Base-by-base conservation (phyloP, 2,888 invertebrate species). In the Himalopsyche anomala region DNA sequence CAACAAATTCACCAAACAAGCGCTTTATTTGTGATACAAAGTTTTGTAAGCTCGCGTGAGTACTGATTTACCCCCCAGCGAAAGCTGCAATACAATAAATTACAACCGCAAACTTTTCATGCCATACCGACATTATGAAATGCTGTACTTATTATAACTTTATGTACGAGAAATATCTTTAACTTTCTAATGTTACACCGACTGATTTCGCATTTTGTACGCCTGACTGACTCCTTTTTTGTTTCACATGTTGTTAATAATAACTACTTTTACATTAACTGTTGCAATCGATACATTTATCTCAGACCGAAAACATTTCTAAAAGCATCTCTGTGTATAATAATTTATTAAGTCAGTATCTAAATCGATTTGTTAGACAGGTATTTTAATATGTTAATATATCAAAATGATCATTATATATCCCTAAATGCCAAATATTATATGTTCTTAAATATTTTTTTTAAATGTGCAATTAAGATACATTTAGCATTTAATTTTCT, bases 161-260 rank as follows among this genome's bases (percentile, higher is more conserved):
- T 62, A 62, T 62, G 19, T 62, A n/a, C 15, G 51, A 28, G 62
- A 19, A 62, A 62, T 62, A 19, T 62, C 62, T 62, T 62, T 62
- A 62, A 62, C 62, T 62, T 62, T 62, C 19, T 28, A 62, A 62
- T 62, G 62, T 62, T 62, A 19, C 62, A 62, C 62, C 19, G 62
- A 19, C 62, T 62, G 62, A 62, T 62, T 62, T 62, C 28, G 19
- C 62, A 12, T 19, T 19, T 62, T 62, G n/a, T 62, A 62, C 62
- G 62, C 19, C n/a, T 62, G 19, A 62, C 62, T 62, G 62, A 19
- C 19, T 62, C 19, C 0, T 19, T 19, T 62, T 62, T 62, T 5
- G 11, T 28, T 19, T 28, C 8, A 62, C 11, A 62, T 19, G 11
- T 19, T 62, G 28, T 19, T 15, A 4, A 51, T 9, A 51, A 15